Evolutionary conservation across 1,140 invertebrate species (phyloP), one percentile per base, ranked within the genome.

Genomic region (Brachionus rotundiformis): DNA sequence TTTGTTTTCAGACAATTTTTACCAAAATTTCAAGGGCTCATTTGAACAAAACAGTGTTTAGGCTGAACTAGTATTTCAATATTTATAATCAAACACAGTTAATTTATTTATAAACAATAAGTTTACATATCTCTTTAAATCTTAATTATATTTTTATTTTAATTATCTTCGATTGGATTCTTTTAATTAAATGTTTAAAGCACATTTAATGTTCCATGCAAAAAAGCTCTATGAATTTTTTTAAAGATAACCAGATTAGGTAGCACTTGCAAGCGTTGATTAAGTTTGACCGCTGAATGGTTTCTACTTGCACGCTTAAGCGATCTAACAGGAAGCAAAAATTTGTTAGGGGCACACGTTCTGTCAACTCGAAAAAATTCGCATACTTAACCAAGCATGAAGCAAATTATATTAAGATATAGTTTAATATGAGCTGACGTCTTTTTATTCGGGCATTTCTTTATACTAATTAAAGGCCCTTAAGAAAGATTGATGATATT

Each of bases 341-440:
- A 65, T 65, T 31, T 31, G 61, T 65, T 31, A 65, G 27, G 25
- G 68, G 68, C 68, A 73, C 68, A 73, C 68, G 68, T 73, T 44
- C 68, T 73, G 68, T 73, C 68, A 73, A 73, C 68, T 73, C 25
- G 68, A 73, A 73, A 73, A 73, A 19, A 73, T 44, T 44, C 41
- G 31, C 33, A 68, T 31, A 73, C 41, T 44, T 25, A 44, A 44
- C 25, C 68, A 73, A 73, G 68, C 68, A 25, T 73, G 25, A 73
- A 73, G 10, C 1, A 68, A 27, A 71, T 16, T 41, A 36, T 36
- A 71, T 36, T 36, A 39, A 71, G 29, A 71, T 16, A 36, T 8
- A 36, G 31, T 19, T 71, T 73, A 73, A 73, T 73, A 39, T 13
- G 41, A 44, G 23, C 19, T 73, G 68, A 73, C 68, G 68, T 73